phyloP scores from a whole-genome alignment of 2,113 vertebrate species.

The Platichthys flesus region DNA sequence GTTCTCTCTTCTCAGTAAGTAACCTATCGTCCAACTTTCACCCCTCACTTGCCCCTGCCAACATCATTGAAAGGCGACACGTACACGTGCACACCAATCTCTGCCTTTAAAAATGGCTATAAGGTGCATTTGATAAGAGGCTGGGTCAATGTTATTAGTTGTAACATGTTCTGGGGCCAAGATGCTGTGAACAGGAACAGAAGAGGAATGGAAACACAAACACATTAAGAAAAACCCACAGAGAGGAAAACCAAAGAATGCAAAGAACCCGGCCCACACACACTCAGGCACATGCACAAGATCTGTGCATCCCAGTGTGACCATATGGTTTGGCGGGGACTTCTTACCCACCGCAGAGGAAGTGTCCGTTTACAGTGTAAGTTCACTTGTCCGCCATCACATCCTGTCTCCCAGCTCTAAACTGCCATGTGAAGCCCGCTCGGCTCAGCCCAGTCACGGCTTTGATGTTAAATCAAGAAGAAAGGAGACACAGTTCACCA shows the following conservation, averaged over 20 bases:
- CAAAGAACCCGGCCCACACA: conserved; percentile 20
- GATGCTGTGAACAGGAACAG: conserved; percentile 37
- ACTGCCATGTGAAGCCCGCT: conserved; percentile 43
- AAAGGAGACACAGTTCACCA: conserved; percentile 64
- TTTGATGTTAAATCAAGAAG: conserved; percentile 72
- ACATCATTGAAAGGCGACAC: conserved; percentile 42
- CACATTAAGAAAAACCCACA: conserved; percentile 28
- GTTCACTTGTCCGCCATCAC: conserved; percentile 70
- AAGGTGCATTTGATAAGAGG: conserved; percentile 55
- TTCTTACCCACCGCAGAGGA: conserved; percentile 72
- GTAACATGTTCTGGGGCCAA: conserved; percentile 40
- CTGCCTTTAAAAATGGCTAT: conserved; percentile 31
- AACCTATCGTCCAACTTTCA: conserved; percentile 75
- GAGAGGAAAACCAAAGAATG: conserved; percentile 31
- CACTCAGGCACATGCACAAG: conserved; percentile 21
- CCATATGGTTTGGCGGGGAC: conserved; percentile 72
- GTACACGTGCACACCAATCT: conserved; percentile 9
- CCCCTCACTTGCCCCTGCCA: conserved; percentile 52
- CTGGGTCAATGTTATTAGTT: conserved; percentile 67
- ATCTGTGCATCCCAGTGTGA: conserved; percentile 66
- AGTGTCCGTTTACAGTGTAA: conserved; percentile 74
- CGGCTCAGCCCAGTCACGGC: conserved; percentile 43
- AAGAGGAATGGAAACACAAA: conserved; percentile 44
- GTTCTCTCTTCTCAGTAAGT: conserved; percentile 76
- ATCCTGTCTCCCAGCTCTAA: conserved; percentile 69